These are phyloP conservation scores for Galagoides demidoff DNA, from an alignment of 2,797 vertebrate species.

Conservation along the genomic window DNA sequence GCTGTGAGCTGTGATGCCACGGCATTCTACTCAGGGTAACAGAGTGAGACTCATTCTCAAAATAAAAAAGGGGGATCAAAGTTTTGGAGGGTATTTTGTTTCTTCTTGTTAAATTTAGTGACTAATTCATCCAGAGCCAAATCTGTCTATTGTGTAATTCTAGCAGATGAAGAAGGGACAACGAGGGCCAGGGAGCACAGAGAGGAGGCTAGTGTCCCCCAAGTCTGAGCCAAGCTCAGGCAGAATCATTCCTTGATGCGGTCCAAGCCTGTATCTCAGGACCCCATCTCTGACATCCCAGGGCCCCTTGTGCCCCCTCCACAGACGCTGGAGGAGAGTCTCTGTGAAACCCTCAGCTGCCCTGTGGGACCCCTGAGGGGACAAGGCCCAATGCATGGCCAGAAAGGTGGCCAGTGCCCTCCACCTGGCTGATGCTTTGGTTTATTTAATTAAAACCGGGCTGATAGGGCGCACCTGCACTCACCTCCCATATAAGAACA, in stretches of 20 bases:
- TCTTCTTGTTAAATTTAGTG: neutral
- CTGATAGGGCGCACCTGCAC: neutral
- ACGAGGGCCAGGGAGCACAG: fast-evolving
- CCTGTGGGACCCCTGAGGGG: neutral
- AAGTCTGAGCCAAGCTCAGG: fast-evolving
- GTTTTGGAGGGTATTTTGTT: neutral
- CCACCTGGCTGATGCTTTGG: neutral
- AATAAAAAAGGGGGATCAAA: too few species aligned
- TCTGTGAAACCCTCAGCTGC: neutral
- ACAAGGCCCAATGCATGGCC: neutral
- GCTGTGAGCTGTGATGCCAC: too few species aligned
- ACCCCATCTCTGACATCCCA: neutral
- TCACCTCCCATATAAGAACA: fast-evolving
- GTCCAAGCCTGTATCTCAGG: neutral
- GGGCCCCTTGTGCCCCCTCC: fast-evolving
- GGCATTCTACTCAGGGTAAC: too few species aligned
- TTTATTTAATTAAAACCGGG: neutral
- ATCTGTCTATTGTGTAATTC: neutral
- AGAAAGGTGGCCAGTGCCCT: neutral
- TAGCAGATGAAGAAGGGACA: neutral
- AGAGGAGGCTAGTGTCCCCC: fast-evolving
- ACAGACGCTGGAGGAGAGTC: neutral
- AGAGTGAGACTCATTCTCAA: too few species aligned
- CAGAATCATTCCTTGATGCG: too few species aligned
- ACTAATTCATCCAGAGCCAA: neutral